Base-by-base conservation (phyloP, 1,140 invertebrate species). In the Drosophila pruinosa region DNA sequence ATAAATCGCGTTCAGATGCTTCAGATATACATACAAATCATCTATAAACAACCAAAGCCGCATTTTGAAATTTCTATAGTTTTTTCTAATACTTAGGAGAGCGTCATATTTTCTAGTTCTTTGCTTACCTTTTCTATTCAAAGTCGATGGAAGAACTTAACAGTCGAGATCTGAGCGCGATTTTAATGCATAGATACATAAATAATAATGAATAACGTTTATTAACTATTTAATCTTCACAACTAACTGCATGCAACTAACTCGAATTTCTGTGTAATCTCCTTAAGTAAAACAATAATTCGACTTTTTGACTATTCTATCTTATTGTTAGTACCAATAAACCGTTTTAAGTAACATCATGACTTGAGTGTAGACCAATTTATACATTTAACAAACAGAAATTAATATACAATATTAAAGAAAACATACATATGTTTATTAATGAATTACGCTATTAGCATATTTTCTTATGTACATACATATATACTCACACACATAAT, bases 321-420 rank as follows among this genome's bases (percentile, higher is more conserved):
- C 64, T 68, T 54, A 85, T 50, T 70, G 65, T 83, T 82, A 69
- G 63, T 65, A 78, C 39, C 53, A 56, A 39, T 69, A 71, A 65
- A 71, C 73, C 64, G 72, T 72, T 56, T 68, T 62, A 62, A 56
- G 72, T 31, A 80, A 85, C 72, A 41, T 61, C 76, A 82, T 78
- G 78, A 88, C 78, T 88, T 82, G 82, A 88, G 70, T 88, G 81
- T 88, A 88, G 82, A 88, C 82, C 82, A 88, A 88, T 88, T 88
- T 88, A 78, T 88, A 69, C 65, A 67, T 76, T 34, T 67, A 70
- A 67, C 45, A 57, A 70, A 73, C 4, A 57, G 10, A 78, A 38
- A 38, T 10, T 52, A 34, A 17, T 58, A 58, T 58, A 72, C 21
- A 67, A 65, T 26, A 47, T 45, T 50, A 22, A 39, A 61, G 36